Base-by-base conservation (phyloP, 1,140 invertebrate species). In the Saxidomus purpurata region DNA sequence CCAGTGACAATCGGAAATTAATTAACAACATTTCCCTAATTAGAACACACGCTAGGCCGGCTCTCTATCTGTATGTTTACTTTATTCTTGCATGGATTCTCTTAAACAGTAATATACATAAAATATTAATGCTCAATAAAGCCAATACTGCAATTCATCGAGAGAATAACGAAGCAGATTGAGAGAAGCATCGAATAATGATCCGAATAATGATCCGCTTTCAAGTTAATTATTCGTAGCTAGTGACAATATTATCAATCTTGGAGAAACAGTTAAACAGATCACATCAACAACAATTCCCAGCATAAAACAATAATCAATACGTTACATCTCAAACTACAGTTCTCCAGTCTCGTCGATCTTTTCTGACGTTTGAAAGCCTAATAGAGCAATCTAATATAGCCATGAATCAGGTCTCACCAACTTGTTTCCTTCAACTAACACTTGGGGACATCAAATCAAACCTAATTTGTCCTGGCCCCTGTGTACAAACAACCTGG, bases 271-370 rank as follows among this genome's bases (percentile, higher is more conserved):
- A 88, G 59, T 88, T 88, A 80, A 88, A 88, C 86, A 80, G 86
- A 80, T 88, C 86, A 88, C 76, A 88, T 88, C 86, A 88, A 88
- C 86, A 77, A 69, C 40, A 81, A 49, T 67, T 79, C 76, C 28
- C 36, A 28, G 61, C 86, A 88, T 88, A 88, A 88, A 88, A 88
- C 86, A 88, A 88, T 88, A 88, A 88, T 88, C 86, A 88, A 88
- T 88, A 88, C 77, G 43, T 67, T 61, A 76, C 84, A 87, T 87
- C 84, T 87, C 84, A 80, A 81, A 88, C 49, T 81, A 81, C 77
- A 28, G 47, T 87, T 80, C 59, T 13, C 83, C n/a, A 4, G 28
- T 17, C 22, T 31, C 6, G 55, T 38, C 40, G 71, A 74, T 38
- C 85, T 43, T 43, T 80, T 55, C 76, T 59, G 76, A 81, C 28